These are phyloP conservation scores for Eubasilissa splendida DNA, from an alignment of 2,888 invertebrate genomes.

Conservation along the genomic window DNA sequence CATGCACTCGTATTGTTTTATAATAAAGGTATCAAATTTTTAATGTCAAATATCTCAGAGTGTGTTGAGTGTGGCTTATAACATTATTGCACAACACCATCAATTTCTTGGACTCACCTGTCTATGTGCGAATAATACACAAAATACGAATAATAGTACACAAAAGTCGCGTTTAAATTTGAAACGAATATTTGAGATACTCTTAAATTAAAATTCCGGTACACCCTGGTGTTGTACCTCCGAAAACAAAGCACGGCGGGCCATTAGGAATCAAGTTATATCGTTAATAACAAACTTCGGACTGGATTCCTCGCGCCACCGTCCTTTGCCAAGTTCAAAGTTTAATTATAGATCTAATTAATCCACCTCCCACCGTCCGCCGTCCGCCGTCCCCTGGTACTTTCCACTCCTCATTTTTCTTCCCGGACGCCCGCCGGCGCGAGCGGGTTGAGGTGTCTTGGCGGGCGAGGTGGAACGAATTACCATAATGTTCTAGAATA, in stretches of 20 bases:
- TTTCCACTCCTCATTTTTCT: slow-evolving; percentile 51
- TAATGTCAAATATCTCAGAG: too few relatives aligned
- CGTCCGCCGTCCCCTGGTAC: slow-evolving; percentile 1
- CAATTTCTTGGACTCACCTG: too few relatives aligned
- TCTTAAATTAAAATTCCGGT: slow-evolving; percentile 17
- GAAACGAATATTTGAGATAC: background rate
- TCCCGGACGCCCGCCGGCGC: slow-evolving; percentile 1
- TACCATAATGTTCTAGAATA: background rate
- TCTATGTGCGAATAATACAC: too few relatives aligned
- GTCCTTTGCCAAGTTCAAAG: slow-evolving; percentile 54
- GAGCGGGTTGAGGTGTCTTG: slow-evolving; percentile 44
- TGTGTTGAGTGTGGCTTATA: too few relatives aligned
- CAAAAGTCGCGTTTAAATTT: background rate
- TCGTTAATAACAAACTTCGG: slow-evolving; percentile 46
- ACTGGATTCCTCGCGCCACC: slow-evolving; percentile 42
- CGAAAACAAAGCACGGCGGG: slow-evolving; percentile 38
- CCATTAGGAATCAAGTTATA: slow-evolving; percentile 48
- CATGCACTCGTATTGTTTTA: too few relatives aligned
- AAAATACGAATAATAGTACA: too few relatives aligned
- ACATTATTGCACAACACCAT: too few relatives aligned
- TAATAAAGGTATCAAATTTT: too few relatives aligned
- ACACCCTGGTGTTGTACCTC: slow-evolving; percentile 7
- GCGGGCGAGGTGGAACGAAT: background rate
- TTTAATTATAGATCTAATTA: slow-evolving; percentile 57
- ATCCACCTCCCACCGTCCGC: slow-evolving; percentile 49